Conservation (phyloP, 2,888 invertebrate species). For the Nezara viridula region DNA sequence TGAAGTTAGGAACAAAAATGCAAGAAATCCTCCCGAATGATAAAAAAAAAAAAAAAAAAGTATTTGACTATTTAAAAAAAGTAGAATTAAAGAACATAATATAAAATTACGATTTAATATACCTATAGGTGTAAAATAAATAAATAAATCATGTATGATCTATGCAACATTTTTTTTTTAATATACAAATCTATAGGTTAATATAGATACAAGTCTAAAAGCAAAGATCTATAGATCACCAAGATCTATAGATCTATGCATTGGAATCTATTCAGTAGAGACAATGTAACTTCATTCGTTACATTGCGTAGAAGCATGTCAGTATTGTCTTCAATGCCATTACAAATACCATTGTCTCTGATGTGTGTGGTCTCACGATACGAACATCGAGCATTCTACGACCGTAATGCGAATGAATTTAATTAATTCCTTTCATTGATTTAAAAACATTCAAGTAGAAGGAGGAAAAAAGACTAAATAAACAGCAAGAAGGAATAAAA, state of each 20-base stretch:
- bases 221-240: neutral
- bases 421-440: neutral
- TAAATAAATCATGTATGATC: too few species aligned
- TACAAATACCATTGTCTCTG: neutral
- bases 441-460: neutral
- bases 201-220: too few species aligned
- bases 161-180: too few species aligned
- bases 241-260: neutral
- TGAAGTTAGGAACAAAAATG: too few species aligned
- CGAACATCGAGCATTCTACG: neutral
- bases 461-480: neutral
- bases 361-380: neutral
- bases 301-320: neutral
- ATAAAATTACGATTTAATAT: too few species aligned
- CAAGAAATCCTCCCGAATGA: too few species aligned
- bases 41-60: too few species aligned
- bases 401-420: neutral
- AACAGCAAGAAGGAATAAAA: neutral
- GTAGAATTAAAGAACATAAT: too few species aligned
- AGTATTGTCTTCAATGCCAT: neutral
- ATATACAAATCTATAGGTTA: too few species aligned
- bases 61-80: too few species aligned
- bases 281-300: neutral
- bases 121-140: too few species aligned
- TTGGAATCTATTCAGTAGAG: neutral